Conservation (phyloP, 2,113 vertebrate genomes). For the Illadopsis cleaveri region DNA sequence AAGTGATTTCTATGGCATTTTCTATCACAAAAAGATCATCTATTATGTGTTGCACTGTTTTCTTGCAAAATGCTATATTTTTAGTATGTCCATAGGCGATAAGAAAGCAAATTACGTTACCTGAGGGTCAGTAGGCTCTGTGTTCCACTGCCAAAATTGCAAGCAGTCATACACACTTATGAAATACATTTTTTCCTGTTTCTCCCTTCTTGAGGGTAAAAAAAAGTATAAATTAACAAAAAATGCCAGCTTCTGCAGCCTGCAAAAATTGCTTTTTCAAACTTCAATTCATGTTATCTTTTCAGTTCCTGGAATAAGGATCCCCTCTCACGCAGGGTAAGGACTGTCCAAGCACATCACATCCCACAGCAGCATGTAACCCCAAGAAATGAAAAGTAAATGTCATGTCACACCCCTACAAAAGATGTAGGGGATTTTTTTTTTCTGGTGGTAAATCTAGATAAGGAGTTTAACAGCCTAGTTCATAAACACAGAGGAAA, state of each 20-base stretch:
- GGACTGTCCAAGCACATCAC: not conserved
- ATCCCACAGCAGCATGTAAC: not conserved
- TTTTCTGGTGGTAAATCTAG: not conserved
- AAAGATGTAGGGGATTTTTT: not conserved
- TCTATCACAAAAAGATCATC: not conserved
- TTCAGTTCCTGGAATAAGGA: not conserved
- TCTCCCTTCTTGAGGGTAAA: not conserved
- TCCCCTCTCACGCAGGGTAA: not conserved
- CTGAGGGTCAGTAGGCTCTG: not conserved
- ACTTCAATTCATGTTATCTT: not conserved
- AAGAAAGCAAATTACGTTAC: slow-evolving; percentile 5
- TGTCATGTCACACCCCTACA: not conserved
- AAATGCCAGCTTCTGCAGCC: not conserved
- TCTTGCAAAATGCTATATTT: slow-evolving; percentile 1
- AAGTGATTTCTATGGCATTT: not conserved
- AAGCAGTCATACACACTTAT: not conserved
- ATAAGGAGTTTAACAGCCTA: not conserved
- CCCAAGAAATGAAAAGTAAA: not conserved
- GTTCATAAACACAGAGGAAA: not conserved
- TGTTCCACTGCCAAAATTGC: not conserved
- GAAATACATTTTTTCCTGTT: not conserved
- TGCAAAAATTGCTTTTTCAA: slow-evolving; percentile 2
- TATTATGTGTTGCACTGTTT: not conserved
- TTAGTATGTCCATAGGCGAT: not conserved
- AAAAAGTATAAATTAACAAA: not conserved